Conservation (phyloP, 2,888 invertebrate genomes). For the Acanthacorydalis orientalis region DNA sequence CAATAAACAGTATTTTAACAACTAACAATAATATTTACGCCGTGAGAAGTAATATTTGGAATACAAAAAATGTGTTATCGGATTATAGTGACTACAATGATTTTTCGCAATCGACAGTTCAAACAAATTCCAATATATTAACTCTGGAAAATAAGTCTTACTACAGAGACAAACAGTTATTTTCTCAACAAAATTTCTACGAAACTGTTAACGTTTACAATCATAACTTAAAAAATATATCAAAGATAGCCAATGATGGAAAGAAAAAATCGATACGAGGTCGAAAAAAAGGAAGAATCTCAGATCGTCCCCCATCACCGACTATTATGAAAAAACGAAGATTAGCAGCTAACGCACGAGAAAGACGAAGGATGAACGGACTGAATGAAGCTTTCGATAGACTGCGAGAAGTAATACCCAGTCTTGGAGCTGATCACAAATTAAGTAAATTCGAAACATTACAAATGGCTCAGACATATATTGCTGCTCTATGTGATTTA, state of each 20-base stretch:
- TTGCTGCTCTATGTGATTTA: constrained; percentile 48
- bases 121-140: neutral
- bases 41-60: neutral
- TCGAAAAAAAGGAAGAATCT: constrained; percentile 5
- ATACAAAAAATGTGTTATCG: neutral
- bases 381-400: constrained; percentile 59
- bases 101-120: neutral
- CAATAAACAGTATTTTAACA: neutral
- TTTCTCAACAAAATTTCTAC: no score
- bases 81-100: neutral
- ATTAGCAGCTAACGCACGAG: constrained; percentile 57
- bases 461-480: constrained; percentile 67
- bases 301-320: constrained; percentile 29
- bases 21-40: constrained; percentile 4
- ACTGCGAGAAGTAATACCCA: constrained; percentile 53
- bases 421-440: constrained; percentile 50
- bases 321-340: constrained; percentile 41
- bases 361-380: constrained; percentile 58
- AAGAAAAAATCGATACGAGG: constrained; percentile 6
- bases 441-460: constrained; percentile 62
- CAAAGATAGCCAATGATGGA: neutral
- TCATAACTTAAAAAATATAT: neutral
- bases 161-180: no score
- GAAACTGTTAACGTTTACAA: no score
- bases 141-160: no score